Evolutionary conservation across 1,140 invertebrate species (phyloP), one percentile per base, ranked within the genome.

Genomic region (Drosophila sproati): DNA sequence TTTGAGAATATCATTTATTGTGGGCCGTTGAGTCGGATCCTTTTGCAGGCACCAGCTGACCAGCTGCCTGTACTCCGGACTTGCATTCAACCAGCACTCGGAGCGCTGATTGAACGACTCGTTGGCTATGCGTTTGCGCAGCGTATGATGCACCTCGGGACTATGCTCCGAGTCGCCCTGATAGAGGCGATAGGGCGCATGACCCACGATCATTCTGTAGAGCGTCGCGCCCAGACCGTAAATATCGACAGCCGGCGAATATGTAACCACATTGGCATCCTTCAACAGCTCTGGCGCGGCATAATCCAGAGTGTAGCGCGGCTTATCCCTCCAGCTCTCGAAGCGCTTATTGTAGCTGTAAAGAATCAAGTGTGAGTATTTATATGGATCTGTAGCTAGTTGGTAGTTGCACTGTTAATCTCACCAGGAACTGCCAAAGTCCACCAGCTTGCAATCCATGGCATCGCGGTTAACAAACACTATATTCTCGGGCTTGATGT

Each of bases 401-500:
- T 43, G 4, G 2, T 28, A 4, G 4, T 12, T 8, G 6, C n/a
- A 3, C 0, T 10, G 5, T 39, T 6, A 10, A 3, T 20, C 6
- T 68, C 64, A 92, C 91, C 91, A 76, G n/a, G 97, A 96, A 94
- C 98, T 98, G 41, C 98, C 97, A 94, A 98, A 98, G 92, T 98
- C 97, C 0, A 98, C 96, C 31, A 98, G 94, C 92, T 97, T 97
- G 0, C 98, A 94, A 61, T 95, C 93, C 1, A 35, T 45, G 2
- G 3, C 12, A 48, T 95, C 93, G 29, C 93, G 92, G 6, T 93
- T 82, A 37, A 94, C 94, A 82, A 97, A 98, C 3, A 97, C 92
- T 5, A 98, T 93, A 93, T 98, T 98, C 94, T 98, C 97, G 6
- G 97, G 97, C 92, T 98, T 98, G 3, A 98, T 93, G 92, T 98